Evolutionary conservation across 2,797 vertebrate species (phyloP).

Genomic region (Acanthis flammea): DNA sequence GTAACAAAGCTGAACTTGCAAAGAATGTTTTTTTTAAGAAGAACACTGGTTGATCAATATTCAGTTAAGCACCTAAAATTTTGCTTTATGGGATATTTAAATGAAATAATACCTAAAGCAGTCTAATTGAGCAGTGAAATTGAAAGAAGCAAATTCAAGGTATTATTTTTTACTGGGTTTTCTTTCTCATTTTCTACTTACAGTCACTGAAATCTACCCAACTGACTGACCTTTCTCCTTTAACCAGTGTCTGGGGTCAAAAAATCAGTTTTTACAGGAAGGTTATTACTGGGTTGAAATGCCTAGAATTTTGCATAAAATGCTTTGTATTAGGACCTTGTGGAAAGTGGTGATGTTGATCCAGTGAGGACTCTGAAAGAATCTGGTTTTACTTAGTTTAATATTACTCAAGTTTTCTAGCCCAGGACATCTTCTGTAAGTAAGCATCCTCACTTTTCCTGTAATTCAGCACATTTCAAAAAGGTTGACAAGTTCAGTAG

Average conservation of each 20-base stretch:
- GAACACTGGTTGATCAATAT: background rate
- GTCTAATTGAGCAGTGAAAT: background rate
- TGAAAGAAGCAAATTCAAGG: background rate
- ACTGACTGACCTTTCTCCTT: background rate
- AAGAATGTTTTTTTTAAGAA: background rate
- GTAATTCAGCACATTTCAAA: background rate
- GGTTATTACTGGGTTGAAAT: background rate
- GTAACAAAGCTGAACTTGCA: background rate
- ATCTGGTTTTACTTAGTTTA: background rate
- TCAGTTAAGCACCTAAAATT: background rate
- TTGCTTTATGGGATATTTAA: background rate
- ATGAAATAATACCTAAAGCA: background rate
- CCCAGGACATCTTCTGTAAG: background rate
- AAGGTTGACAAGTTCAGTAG: background rate
- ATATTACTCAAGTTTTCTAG: background rate
- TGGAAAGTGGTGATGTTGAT: background rate
- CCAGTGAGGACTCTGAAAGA: background rate
- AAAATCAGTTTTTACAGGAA: background rate
- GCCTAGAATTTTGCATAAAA: background rate
- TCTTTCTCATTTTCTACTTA: background rate
- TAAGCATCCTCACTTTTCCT: background rate
- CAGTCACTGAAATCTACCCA: background rate
- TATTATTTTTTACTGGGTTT: background rate
- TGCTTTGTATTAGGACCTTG: background rate
- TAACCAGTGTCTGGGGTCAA: background rate